Conservation (phyloP, 2,113 vertebrate genomes). For the Equus przewalskii region DNA sequence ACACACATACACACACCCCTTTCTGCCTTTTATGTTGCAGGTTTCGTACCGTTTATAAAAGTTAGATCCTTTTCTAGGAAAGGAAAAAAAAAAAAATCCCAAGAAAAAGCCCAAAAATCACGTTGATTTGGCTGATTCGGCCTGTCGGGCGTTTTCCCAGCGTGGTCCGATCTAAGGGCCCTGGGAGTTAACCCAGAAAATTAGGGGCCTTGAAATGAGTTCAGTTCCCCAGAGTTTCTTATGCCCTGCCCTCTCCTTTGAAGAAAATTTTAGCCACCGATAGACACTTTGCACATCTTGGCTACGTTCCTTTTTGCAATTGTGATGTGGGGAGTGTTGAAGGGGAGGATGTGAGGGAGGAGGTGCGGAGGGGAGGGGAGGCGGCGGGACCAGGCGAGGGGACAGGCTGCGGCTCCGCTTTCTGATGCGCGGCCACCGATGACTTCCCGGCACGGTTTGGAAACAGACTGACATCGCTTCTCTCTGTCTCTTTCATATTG, state of each 20-base stretch:
- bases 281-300: constrained; percentile 91
- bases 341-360: constrained; percentile 88
- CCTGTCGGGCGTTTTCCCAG: constrained; percentile 78
- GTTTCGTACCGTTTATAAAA: constrained; percentile 77
- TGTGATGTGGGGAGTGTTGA: constrained; percentile 87
- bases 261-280: constrained; percentile 80
- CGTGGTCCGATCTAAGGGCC: constrained; percentile 76
- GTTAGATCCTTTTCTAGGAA: constrained; percentile 72
- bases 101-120: too few species aligned
- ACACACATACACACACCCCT: constrained; percentile 32
- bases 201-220: constrained; percentile 87
- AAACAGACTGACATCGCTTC: constrained; percentile 91
- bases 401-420: constrained; percentile 90
- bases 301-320: constrained; percentile 85
- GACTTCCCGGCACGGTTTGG: constrained; percentile 93
- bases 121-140: constrained; percentile 19
- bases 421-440: constrained; percentile 96
- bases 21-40: constrained; percentile 81
- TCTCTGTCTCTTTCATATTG: constrained; percentile 93
- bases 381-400: constrained; percentile 42
- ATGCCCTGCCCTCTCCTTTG: constrained; percentile 53
- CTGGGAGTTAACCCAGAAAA: constrained; percentile 85
- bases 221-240: constrained; percentile 80
- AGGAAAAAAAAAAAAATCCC: neutral
- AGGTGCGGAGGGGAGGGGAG: neutral